Conservation (phyloP, 2,113 vertebrate species). For the Nothobranchius kuhntae region DNA sequence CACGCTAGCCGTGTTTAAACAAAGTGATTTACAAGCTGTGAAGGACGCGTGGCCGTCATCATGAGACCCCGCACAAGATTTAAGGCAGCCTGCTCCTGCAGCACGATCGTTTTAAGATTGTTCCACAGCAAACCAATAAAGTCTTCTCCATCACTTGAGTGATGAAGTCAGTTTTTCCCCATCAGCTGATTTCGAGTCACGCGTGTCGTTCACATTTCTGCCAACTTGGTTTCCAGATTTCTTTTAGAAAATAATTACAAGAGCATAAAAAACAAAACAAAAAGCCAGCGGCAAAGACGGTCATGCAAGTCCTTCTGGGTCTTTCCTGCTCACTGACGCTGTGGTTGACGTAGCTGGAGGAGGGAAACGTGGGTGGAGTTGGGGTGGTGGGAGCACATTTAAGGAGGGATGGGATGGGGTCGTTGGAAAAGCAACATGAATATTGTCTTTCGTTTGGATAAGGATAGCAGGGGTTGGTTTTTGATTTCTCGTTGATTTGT, state of each 20-base stretch:
- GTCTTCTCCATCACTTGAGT: conserved; percentile 56
- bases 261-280: conserved; percentile 51
- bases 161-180: conserved; percentile 49
- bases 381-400: conserved; percentile 39
- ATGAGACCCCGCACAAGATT: conserved; percentile 47
- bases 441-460: conserved; percentile 69
- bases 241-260: conserved; percentile 23
- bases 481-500: conserved; percentile 44
- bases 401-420: conserved; percentile 37
- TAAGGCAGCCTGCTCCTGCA: conserved; percentile 68
- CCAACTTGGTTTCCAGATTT: conserved; percentile 57
- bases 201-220: conserved; percentile 34
- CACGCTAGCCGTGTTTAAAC: conserved; percentile 58
- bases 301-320: conserved; percentile 80
- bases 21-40: conserved; percentile 66
- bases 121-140: conserved; percentile 71
- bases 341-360: conserved; percentile 72
- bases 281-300: conserved; percentile 72
- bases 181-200: conserved; percentile 37
- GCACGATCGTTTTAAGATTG: conserved; percentile 54
- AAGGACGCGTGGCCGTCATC: conserved; percentile 44
- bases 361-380: conserved; percentile 43
- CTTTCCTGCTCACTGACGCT: conserved; percentile 79
- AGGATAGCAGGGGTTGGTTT: conserved; percentile 54
- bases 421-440: conserved; percentile 77